Base-by-base conservation (phyloP, 2,113 vertebrate species). In the Tamias sibiricus region DNA sequence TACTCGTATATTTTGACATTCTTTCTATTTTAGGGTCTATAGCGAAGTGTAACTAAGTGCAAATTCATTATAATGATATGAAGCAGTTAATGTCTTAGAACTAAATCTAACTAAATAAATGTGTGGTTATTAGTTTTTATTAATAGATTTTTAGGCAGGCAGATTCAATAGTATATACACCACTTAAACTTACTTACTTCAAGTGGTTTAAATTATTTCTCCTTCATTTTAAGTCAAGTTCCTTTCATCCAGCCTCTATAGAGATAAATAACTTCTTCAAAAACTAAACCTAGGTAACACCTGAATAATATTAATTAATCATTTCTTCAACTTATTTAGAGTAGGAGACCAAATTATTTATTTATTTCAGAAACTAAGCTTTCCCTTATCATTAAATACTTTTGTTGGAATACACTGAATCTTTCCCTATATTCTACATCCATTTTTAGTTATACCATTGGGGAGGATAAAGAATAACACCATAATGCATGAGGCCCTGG, bases 351-450 rank as follows among this genome's bases (percentile, higher is more conserved):
- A 68, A 92, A 72, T 74, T 74, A 64, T 57, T 86, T 57, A n/a
- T 76, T 82, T 82, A 28, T n/a, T 2, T 91, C 11, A 16, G 37
- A 57, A 68, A 68, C 77, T 52, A 17, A 64, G 0, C 59, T 49
- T 52, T 49, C 52, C 49, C 32, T 76, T 66, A 66, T 37, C 16
- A 54, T 62, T 24, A n/a, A 62, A 62, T 68, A 24, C 57, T 76
- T 82, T 77, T 32, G 35, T 82, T 68, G 22, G 47, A 54, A 32
- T 24, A 19, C 4, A 40, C 8, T 17, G 17, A 49, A 22, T 64
- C 37, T 49, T n/a, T 3, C 1, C 13, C 2, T 7, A 24, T 37
- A 14, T 54, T 89, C 6, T 8, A 1, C 28, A 24, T 10, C 4
- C 72, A 49, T 30, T 26, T 44, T 37, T 37, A 74, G 16, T 10